phyloP scores from a whole-genome alignment of 2,113 vertebrate species.

The Scortum barcoo region DNA sequence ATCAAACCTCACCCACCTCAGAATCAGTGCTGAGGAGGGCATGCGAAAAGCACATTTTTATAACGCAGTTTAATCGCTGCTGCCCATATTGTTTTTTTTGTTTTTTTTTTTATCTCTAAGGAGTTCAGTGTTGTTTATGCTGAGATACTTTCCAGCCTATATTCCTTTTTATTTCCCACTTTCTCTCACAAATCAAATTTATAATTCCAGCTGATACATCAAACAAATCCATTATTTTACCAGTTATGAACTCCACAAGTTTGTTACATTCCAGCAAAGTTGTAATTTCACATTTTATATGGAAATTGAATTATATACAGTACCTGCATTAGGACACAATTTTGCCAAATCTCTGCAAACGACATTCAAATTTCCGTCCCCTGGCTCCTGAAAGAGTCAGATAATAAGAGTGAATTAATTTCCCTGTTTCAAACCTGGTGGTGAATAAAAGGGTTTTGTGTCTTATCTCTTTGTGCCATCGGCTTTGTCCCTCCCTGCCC shows the following conservation, averaged over 20 bases:
- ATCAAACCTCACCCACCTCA: constrained; percentile 62
- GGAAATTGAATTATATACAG: constrained; percentile 21
- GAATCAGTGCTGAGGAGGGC: constrained; percentile 53
- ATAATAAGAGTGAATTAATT: constrained; percentile 67
- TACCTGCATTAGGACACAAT: constrained; percentile 19
- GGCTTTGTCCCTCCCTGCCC: constrained; percentile 29
- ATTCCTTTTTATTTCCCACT: background rate
- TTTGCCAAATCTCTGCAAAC: constrained; percentile 4
- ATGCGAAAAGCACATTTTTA: background rate
- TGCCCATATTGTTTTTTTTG: background rate
- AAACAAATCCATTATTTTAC: constrained; percentile 10
- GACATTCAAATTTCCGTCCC: constrained; percentile 13
- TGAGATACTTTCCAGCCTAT: background rate
- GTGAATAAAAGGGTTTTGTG: constrained; percentile 59
- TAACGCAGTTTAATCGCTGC: background rate
- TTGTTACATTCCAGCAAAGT: constrained; percentile 29
- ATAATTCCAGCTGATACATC: background rate
- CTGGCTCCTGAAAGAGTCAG: constrained; percentile 47
- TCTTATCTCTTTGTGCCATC: constrained; percentile 52
- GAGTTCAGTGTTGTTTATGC: background rate
- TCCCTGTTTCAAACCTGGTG: constrained; percentile 59
- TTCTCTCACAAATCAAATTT: background rate
- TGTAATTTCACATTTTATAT: constrained; percentile 15
- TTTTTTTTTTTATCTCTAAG: no score
- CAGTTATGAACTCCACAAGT: background rate